A percentile compares a stretch with the other conserved stretches of the same genome.
phyloP scores from a whole-genome alignment of 2,888 invertebrate species.

The Oscheius sp. region DNA sequence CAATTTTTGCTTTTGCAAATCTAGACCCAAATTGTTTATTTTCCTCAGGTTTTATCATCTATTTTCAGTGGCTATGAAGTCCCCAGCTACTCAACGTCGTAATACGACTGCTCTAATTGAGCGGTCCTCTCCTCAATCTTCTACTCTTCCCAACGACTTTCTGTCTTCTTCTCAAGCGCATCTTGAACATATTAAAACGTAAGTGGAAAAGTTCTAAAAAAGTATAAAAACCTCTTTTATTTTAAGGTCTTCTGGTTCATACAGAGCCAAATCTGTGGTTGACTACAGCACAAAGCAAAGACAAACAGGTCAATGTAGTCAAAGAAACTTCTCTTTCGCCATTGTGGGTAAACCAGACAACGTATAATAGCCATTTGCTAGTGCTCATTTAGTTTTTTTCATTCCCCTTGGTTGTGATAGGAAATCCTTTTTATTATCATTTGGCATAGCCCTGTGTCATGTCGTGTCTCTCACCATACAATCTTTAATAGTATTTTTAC shows the following conservation, averaged over 20 bases:
- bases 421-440: slow-evolving; percentile 11
- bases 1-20: neutral
- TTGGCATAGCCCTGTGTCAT: slow-evolving; percentile 19
- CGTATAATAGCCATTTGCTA: slow-evolving; percentile 21
- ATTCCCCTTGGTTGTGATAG: slow-evolving; percentile 11
- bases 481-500: neutral
- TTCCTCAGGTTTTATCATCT: neutral
- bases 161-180: slow-evolving; percentile 9
- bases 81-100: slow-evolving; percentile 52
- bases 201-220: neutral
- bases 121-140: neutral
- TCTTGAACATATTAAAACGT: slow-evolving; percentile 4
- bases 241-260: slow-evolving; percentile 5
- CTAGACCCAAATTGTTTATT: neutral
- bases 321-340: slow-evolving; percentile 30
- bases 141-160: slow-evolving; percentile 9
- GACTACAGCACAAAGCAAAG: slow-evolving; percentile 17
- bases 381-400: neutral
- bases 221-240: too few relatives aligned
- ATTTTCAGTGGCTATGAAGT: slow-evolving; percentile 36
- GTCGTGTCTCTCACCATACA: neutral
- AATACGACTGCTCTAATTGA: slow-evolving; percentile 47
- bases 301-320: slow-evolving; percentile 12
- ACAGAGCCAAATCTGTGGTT: slow-evolving; percentile 18
- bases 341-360: slow-evolving; percentile 31